Evolutionary conservation across 2,797 vertebrate species (phyloP), one percentile per base, ranked within the genome.

Genomic region (Hippocampus kuda): DNA sequence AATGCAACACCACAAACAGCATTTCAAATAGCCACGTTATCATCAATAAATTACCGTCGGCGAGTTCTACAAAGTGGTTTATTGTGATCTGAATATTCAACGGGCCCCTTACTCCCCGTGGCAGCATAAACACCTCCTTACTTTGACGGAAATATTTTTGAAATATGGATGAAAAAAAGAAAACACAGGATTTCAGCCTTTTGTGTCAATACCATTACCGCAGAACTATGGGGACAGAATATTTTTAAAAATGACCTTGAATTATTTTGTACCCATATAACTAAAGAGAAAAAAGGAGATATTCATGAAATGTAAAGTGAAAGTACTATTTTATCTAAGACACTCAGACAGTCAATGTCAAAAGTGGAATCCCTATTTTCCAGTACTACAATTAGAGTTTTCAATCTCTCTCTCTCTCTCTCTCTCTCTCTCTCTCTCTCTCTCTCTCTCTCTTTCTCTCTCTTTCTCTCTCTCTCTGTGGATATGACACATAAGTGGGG

Each of bases 31-130:
- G 57, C 57, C 15, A 61, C 59, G 20, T 61, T 61, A 38, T 61
- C 30, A 61, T 61, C 27, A 34, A 34, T 34, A 61, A 49, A 66
- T 75, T 57, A 71, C 13, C 66, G 18, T 61, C 69, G 56, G 68
- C 61, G 70, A n/a, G 56, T 68, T 74, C 67, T 71, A 65, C 64
- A 73, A 62, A 76, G 67, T 66, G 65, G 3, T 27, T 53, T 34
- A 1, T 12, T n/a, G 48, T 74, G 63, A 82, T 69, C 26, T 72
- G 66, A 75, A 78, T 74, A 66, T 22, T 46, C 7, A 69, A 16
- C 65, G 15, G 68, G 48, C 57, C 18, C 10, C 16, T 4, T 6
- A 20, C n/a, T 61, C 20, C 34, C 66, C 59, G 26, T n/a, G 26
- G 30, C 41, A 64, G 22, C 15, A 65, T 46, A 48, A 65, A 65